Conservation (phyloP, 2,113 vertebrate genomes). For the Melanerpes formicivorus region DNA sequence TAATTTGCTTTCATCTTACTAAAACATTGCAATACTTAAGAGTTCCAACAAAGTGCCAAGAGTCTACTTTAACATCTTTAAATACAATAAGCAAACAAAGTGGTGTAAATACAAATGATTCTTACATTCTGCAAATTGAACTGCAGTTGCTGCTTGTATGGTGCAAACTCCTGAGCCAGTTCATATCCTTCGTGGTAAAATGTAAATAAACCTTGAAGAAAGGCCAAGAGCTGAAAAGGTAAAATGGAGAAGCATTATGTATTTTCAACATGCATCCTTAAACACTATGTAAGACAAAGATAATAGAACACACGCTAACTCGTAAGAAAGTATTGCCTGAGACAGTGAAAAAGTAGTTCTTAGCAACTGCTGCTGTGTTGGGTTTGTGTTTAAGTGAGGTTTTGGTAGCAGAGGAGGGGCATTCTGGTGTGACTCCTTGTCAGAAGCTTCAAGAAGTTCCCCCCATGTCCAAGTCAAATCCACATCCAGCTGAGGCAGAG, state of each 20-base stretch:
- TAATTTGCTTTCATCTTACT: neutral
- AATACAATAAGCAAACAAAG: neutral
- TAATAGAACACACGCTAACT: neutral
- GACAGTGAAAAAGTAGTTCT: neutral
- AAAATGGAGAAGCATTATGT: slow-evolving; percentile 13
- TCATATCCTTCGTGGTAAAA: slow-evolving; percentile 71
- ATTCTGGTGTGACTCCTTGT: neutral
- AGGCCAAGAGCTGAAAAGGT: neutral
- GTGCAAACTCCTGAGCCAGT: slow-evolving; percentile 95
- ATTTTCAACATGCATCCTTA: neutral
- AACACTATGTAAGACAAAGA: neutral
- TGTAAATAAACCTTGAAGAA: no score
- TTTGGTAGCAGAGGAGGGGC: neutral
- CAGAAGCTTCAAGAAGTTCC: neutral
- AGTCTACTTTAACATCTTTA: neutral
- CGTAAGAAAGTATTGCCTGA: neutral
- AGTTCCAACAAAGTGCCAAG: neutral
- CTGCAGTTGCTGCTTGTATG: slow-evolving; percentile 96
- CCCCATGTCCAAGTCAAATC: neutral
- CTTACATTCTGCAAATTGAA: slow-evolving; percentile 99
- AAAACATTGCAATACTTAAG: neutral
- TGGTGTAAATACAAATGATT: neutral
- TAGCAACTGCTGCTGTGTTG: neutral
- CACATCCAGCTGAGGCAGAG: neutral
- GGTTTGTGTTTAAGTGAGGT: neutral